Conservation (phyloP, 1,140 invertebrate species). For the Drosophila insularis region DNA sequence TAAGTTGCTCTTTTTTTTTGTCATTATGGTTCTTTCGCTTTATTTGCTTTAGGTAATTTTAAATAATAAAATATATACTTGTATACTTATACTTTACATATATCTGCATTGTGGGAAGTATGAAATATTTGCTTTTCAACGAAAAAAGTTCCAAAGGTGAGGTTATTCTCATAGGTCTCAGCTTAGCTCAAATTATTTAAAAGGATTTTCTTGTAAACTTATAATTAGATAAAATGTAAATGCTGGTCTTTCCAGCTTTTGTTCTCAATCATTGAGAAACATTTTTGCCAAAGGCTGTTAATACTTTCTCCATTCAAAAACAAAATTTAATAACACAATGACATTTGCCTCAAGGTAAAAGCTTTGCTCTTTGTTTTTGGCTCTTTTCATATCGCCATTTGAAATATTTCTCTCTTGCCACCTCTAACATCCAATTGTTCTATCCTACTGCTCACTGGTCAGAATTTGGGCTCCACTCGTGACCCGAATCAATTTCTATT, state of each 20-base stretch:
- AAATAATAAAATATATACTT: too few species aligned
- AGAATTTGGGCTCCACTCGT: conserved; percentile 6
- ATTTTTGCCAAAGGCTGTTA: not conserved
- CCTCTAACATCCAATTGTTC: not conserved
- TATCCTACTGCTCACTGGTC: not conserved
- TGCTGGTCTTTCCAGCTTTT: not conserved
- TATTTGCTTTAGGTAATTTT: too few species aligned
- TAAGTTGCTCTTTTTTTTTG: too few species aligned
- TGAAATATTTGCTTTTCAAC: too few species aligned
- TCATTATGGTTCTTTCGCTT: too few species aligned
- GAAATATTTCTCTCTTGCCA: not conserved
- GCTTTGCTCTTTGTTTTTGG: not conserved
- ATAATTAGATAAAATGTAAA: not conserved
- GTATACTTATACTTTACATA: too few species aligned
- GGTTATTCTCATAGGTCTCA: too few species aligned
- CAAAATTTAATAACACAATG: not conserved
- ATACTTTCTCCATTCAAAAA: not conserved
- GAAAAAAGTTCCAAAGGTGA: too few species aligned
- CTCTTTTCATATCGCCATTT: not conserved
- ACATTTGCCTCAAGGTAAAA: not conserved
- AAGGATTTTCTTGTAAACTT: too few species aligned
- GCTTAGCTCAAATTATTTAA: too few species aligned
- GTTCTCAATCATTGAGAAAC: not conserved
- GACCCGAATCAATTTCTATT: conserved; percentile 46
- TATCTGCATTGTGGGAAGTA: too few species aligned